phyloP scores from a whole-genome alignment of 2,797 vertebrate genomes.

The Chromis chromis region DNA sequence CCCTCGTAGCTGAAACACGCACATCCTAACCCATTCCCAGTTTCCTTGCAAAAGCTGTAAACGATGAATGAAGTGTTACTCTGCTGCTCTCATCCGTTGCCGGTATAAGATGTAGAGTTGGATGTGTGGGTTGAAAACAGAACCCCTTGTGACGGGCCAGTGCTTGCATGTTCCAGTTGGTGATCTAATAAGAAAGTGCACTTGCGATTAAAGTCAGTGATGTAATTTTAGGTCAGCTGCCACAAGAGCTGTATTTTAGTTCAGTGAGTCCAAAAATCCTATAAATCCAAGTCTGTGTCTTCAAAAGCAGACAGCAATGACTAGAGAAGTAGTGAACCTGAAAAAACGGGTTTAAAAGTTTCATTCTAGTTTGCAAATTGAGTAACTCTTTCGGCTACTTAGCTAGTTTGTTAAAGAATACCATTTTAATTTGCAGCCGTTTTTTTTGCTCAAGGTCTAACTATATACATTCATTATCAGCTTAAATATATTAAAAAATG shows the following conservation, averaged over 20 bases:
- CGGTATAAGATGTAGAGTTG: conserved; percentile 15
- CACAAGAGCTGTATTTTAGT: not conserved
- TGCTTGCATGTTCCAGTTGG: not conserved
- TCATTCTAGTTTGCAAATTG: not conserved
- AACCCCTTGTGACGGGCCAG: not conserved
- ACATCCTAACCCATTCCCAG: conserved; percentile 3
- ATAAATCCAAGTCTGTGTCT: too few species aligned
- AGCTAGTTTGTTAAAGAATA: too few species aligned
- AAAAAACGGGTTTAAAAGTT: not conserved
- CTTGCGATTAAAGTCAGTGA: not conserved
- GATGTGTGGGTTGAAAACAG: conserved; percentile 22
- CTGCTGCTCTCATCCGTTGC: conserved; percentile 30
- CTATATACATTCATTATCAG: not conserved
- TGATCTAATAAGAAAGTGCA: not conserved
- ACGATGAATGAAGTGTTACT: conserved; percentile 10
- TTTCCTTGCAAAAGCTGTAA: conserved; percentile 3
- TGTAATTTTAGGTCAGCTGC: not conserved
- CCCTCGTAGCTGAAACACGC: conserved; percentile 10
- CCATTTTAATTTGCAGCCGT: too few species aligned
- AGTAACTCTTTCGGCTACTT: too few species aligned
- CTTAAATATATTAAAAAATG: not conserved
- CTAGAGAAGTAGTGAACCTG: not conserved
- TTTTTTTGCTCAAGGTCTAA: too few species aligned
- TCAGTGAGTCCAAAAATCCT: too few species aligned
- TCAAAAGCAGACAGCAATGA: not conserved